phyloP scores from a whole-genome alignment of 2,888 invertebrate genomes.

The Auanema freiburgensis region DNA sequence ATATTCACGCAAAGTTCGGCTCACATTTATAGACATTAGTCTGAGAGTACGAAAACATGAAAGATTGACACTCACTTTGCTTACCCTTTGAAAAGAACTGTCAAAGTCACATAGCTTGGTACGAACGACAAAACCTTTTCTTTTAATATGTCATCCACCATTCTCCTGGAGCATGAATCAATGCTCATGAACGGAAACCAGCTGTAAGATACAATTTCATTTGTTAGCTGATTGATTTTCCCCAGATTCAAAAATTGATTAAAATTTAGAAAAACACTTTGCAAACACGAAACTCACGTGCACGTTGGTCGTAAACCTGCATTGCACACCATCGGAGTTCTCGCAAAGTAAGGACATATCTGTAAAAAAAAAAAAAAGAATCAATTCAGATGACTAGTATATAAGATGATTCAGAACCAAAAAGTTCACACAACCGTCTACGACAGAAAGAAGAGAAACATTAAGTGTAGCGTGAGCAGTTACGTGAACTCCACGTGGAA shows the following conservation, averaged over 20 bases:
- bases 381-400: too few relatives aligned
- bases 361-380: slow-evolving; percentile 21
- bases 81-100: slow-evolving; percentile 50
- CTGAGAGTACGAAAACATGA: slow-evolving; percentile 12
- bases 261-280: not conserved
- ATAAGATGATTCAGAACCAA: too few relatives aligned
- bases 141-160: slow-evolving; percentile 60
- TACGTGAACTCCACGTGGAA: not conserved
- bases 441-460: not conserved
- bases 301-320: slow-evolving; percentile 61
- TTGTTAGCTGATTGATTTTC: not conserved
- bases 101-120: slow-evolving; percentile 50
- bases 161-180: slow-evolving; percentile 50
- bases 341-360: slow-evolving; percentile 79
- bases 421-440: not conserved
- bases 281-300: slow-evolving; percentile 30
- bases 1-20: slow-evolving; percentile 51
- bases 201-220: slow-evolving; percentile 23
- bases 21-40: slow-evolving; percentile 40
- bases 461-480: too few relatives aligned
- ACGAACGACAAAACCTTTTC: slow-evolving; percentile 60
- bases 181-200: slow-evolving; percentile 63
- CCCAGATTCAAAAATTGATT: not conserved
- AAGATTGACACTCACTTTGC: slow-evolving; percentile 11
- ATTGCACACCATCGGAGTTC: slow-evolving; percentile 61